Percentiles rank a stretch among this genome's conserved stretches.
Conservation (phyloP, 64 coral and sea anemone species). For the Stichodactyla helianthus region DNA sequence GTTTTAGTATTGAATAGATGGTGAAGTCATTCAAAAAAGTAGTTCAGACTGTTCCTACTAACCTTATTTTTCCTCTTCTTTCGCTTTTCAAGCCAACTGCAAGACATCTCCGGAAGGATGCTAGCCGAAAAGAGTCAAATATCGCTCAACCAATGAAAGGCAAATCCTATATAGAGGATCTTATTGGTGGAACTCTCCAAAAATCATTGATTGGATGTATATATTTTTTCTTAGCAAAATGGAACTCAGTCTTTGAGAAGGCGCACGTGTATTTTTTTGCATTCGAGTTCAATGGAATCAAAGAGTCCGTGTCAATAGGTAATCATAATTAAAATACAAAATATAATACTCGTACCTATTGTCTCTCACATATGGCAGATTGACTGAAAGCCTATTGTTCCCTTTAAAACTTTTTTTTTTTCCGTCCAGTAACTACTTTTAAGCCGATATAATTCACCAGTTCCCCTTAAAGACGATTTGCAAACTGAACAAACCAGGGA, state of each 20-base stretch:
- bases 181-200: background rate
- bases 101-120: conserved; percentile 12
- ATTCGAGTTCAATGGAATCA: conserved; percentile 24
- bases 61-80: background rate
- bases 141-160: conserved; percentile 3
- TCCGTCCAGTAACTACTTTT: background rate
- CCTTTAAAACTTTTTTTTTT: conserved; percentile 15
- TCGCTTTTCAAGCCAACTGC: conserved; percentile 10
- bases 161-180: background rate
- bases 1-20: background rate
- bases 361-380: conserved; percentile 18
- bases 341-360: conserved; percentile 1
- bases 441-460: background rate
- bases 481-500: background rate
- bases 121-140: conserved; percentile 10
- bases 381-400: background rate
- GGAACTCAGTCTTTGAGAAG: background rate
- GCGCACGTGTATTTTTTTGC: conserved; percentile 19
- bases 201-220: background rate
- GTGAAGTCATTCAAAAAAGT: background rate
- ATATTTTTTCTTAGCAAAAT: background rate
- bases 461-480: background rate
- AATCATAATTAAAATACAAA: conserved; percentile 5
- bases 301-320: conserved; percentile 17
- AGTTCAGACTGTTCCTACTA: background rate